A percentile compares a stretch with the other conserved stretches of the same genome.
Conservation (phyloP, 2,797 vertebrate genomes). For the Capromys pilorides region DNA sequence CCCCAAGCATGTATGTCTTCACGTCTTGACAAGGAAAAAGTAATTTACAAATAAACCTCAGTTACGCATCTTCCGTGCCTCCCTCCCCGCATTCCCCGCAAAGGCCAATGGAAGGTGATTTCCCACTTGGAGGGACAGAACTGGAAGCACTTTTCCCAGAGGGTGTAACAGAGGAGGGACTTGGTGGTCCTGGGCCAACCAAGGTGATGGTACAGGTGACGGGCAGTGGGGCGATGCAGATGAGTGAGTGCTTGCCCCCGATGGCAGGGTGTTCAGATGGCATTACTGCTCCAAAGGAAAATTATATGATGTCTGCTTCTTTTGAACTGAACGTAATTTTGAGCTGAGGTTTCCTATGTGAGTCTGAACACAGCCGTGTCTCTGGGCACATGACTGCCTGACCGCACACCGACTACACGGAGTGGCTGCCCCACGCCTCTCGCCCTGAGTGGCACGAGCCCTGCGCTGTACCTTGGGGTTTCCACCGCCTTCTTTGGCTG, state of each 20-base stretch:
- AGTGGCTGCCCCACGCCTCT: neutral
- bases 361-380: neutral
- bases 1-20: neutral
- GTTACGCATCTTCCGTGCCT: neutral
- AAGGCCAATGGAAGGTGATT: neutral
- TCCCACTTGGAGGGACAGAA: neutral
- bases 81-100: neutral
- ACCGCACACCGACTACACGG: neutral
- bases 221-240: neutral
- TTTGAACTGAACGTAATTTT: too few species aligned
- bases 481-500: conserved; percentile 98
- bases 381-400: neutral
- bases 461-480: conserved; percentile 93
- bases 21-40: neutral
- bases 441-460: neutral
- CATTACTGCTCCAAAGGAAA: neutral
- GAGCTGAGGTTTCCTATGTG: neutral
- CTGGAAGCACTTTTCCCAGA: neutral
- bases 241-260: neutral
- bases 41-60: neutral
- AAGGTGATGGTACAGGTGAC: conserved; percentile 82
- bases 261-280: neutral
- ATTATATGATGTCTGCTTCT: neutral
- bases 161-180: neutral
- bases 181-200: conserved; percentile 81